These are phyloP conservation scores for Neopelma chrysocephalum DNA, from an alignment of 2,797 vertebrate species.

Conservation along the genomic window DNA sequence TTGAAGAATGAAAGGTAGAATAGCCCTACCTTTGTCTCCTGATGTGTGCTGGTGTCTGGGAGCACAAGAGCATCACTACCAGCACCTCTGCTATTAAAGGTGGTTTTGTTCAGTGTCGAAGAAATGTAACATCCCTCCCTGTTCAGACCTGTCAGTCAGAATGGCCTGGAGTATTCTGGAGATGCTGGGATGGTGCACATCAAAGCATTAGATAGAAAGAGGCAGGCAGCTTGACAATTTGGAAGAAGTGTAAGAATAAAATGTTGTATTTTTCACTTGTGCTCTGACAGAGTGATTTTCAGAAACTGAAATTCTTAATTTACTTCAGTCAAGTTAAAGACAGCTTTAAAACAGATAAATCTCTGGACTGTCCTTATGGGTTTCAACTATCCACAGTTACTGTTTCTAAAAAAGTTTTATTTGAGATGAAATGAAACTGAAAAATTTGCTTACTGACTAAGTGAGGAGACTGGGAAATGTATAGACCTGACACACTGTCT, in stretches of 20 bases:
- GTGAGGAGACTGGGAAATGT: neutral
- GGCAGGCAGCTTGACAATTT: neutral
- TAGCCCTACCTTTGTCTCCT: neutral
- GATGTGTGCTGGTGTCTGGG: neutral
- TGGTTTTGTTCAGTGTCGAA: neutral
- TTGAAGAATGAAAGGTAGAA: neutral
- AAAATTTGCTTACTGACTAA: neutral
- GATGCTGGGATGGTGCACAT: neutral
- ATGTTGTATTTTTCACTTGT: neutral
- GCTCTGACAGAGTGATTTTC: neutral
- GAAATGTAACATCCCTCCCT: neutral
- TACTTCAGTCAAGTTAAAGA: neutral
- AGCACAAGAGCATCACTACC: neutral
- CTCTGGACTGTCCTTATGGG: neutral
- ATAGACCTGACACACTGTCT: neutral
- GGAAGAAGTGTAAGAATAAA: neutral
- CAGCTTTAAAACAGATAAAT: neutral
- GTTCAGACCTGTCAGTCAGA: neutral
- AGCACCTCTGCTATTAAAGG: neutral
- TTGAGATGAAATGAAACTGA: neutral
- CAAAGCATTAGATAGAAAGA: neutral
- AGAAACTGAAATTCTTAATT: neutral
- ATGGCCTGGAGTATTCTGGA: neutral
- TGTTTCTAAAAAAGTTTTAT: neutral
- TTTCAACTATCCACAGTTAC: neutral